A percentile compares a stretch with the other conserved stretches of the same genome.
Evolutionary conservation across 2,113 vertebrate species (phyloP).

Genomic region (Chinchilla lanigera): DNA sequence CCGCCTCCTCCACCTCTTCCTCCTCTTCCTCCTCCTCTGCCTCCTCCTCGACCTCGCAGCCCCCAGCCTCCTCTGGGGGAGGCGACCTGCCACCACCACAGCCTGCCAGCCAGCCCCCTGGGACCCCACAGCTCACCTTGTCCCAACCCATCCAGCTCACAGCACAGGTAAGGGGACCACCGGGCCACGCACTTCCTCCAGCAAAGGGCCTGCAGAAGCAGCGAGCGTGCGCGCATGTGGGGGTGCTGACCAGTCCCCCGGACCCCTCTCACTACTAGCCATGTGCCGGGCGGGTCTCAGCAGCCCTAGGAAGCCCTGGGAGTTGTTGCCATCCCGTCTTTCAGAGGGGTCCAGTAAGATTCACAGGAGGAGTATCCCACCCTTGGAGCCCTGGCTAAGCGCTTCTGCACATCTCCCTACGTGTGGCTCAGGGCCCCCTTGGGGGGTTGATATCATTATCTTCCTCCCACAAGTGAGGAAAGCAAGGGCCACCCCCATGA

Average conservation of each 20-base stretch:
- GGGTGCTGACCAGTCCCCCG: not conserved
- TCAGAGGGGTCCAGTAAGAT: not conserved
- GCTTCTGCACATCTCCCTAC: not conserved
- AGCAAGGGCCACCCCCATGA: not conserved
- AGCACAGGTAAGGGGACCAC: constrained; percentile 91
- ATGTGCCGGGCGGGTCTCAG: not conserved
- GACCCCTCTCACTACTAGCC: not conserved
- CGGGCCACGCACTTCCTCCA: too few relatives aligned
- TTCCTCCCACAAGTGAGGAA: not conserved
- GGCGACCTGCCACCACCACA: constrained; percentile 79
- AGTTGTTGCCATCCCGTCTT: too few relatives aligned
- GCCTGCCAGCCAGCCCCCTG: constrained; percentile 89
- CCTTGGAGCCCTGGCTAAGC: fast-evolving
- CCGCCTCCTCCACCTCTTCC: constrained; percentile 87
- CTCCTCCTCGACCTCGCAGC: constrained; percentile 84
- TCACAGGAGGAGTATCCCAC: not conserved
- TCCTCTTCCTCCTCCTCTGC: constrained; percentile 90
- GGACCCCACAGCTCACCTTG: constrained; percentile 91
- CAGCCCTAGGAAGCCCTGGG: not conserved
- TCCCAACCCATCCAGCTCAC: constrained; percentile 97
- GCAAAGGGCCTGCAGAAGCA: not conserved
- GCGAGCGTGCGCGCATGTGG: not conserved
- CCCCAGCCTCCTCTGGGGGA: constrained; percentile 84
- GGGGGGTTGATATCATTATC: not conserved
- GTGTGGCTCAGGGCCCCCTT: not conserved